Evolutionary conservation across 2,113 vertebrate species (phyloP), one percentile per base, ranked within the genome.

Genomic region (Apeltes quadracus): DNA sequence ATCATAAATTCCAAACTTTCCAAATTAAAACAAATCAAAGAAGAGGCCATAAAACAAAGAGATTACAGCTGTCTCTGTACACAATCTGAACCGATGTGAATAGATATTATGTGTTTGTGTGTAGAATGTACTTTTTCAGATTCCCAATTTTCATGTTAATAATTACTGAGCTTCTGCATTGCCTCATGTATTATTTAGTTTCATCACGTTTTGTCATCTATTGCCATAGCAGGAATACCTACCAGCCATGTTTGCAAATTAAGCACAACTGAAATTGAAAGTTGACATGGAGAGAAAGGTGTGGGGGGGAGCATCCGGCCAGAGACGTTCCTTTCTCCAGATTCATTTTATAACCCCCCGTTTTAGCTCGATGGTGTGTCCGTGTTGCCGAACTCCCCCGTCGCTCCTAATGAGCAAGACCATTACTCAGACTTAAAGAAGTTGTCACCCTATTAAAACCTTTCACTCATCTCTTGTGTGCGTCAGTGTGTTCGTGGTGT

Each of bases 361-460:
- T 72, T 79, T 73, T 13, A 61, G 56, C 53, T 73, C 72, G 36
- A 67, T 46, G 59, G 64, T 22, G 75, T 41, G 64, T 77, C 71
- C 43, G 61, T 54, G 56, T 55, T 15, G 50, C 13, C 46, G 23
- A 72, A 78, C 58, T 64, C 72, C 36, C 39, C 48, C 3, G 69
- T 89, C 82, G 77, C 27, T 79, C 39, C 68, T 79, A 68, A 85
- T 87, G 75, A 83, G 62, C 61, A 41, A 68, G 39, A 74, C 81
- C 77, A 91, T 88, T 87, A 85, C 83, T 91, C 89, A 88, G 36
- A 62, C 44, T 69, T 65, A 71, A 88, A 75, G 22, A 77, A 81
- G 76, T 56, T 84, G 81, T 78, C 86, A n/a, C 29, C 64, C 72
- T 56, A 10, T 69, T 69, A 29, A 3, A 68, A 67, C 69, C 73